Percentiles rank a stretch among this genome's conserved stretches.
Evolutionary conservation across 2,113 vertebrate genomes (phyloP).

Genomic region (Mesoclemmys tuberculata): DNA sequence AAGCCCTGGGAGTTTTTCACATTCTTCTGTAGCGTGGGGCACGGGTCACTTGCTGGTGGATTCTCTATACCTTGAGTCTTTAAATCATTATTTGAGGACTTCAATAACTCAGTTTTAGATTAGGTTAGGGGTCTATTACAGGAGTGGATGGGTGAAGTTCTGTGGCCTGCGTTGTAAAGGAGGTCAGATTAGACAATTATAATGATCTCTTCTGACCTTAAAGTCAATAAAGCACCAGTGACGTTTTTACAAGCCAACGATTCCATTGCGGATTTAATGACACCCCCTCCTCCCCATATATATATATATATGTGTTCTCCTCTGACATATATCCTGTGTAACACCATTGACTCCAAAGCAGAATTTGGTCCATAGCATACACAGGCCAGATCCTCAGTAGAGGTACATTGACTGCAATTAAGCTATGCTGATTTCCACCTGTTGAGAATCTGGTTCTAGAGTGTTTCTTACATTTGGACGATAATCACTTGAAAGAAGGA

Average conservation of each 20-base stretch:
- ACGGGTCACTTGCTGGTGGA: too few species aligned
- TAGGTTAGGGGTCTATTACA: too few species aligned
- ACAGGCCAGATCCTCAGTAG: background rate
- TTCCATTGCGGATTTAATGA: accelerated
- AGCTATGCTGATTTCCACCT: background rate
- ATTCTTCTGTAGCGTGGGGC: too few species aligned
- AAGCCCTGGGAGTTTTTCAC: too few species aligned
- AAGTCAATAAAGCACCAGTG: background rate
- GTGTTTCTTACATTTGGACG: background rate
- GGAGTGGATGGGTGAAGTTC: too few species aligned
- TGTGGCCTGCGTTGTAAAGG: too few species aligned
- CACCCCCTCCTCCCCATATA: too few species aligned
- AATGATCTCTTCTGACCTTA: too few species aligned
- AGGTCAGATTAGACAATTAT: too few species aligned
- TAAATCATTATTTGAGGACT: too few species aligned
- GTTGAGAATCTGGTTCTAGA: background rate
- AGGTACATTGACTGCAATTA: background rate
- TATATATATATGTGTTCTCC: background rate
- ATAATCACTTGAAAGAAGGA: background rate
- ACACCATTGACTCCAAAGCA: accelerated
- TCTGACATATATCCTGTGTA: background rate
- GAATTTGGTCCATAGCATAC: background rate
- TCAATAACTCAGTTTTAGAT: too few species aligned
- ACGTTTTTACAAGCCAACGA: background rate
- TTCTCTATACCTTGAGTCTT: too few species aligned